Evolutionary conservation across 2,113 vertebrate species (phyloP).

Genomic region (Planiliza haematocheilus): DNA sequence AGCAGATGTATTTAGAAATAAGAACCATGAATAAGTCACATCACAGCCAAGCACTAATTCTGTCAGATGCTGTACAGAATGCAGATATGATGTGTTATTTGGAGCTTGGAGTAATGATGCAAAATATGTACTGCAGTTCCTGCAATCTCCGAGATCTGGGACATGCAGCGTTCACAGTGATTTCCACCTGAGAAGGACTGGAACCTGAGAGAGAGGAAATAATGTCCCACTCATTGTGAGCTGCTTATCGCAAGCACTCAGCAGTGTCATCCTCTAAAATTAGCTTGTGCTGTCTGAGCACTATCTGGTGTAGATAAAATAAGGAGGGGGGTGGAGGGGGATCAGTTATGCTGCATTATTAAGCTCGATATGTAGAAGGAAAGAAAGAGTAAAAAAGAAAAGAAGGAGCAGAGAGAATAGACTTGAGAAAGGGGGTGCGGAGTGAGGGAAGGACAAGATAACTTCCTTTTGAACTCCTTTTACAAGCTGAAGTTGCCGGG

Average conservation of each 20-base stretch:
- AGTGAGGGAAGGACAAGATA: too few species aligned
- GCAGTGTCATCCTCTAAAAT: conserved; percentile 81
- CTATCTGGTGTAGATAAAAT: conserved; percentile 77
- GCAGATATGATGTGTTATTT: conserved; percentile 5
- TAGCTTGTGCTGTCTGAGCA: conserved; percentile 79
- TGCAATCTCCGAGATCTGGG: conserved; percentile 65
- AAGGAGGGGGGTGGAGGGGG: conserved; percentile 28
- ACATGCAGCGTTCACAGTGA: conserved; percentile 61
- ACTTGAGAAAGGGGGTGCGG: too few species aligned
- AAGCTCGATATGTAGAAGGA: conserved; percentile 65
- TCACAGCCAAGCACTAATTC: conserved; percentile 1
- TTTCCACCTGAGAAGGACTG: conserved; percentile 71
- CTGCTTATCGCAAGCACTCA: conserved; percentile 76
- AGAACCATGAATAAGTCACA: not conserved
- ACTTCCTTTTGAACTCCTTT: too few species aligned
- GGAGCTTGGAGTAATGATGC: conserved; percentile 45
- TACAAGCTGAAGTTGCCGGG: too few species aligned
- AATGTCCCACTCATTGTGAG: conserved; percentile 70
- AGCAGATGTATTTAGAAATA: conserved; percentile 15
- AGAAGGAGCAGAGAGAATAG: conserved; percentile 18
- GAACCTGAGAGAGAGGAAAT: conserved; percentile 67
- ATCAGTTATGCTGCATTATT: conserved; percentile 76
- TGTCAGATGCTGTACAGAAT: not conserved
- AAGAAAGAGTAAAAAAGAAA: conserved; percentile 30
- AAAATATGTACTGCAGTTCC: conserved; percentile 55